These are phyloP conservation scores for Channa maculata DNA, from an alignment of 2,113 vertebrate species.

Conservation along the genomic window DNA sequence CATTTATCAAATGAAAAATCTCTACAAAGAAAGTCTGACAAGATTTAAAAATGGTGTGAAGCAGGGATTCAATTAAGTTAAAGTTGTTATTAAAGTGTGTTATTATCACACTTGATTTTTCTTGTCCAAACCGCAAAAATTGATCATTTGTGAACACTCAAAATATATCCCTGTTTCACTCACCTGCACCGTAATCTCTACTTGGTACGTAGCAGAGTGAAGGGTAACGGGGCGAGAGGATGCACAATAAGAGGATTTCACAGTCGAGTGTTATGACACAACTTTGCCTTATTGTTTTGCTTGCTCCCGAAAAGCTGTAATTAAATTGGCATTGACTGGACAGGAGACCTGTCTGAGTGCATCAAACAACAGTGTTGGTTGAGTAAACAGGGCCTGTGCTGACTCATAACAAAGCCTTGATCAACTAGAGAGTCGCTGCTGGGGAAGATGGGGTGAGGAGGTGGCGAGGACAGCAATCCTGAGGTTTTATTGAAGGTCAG, in stretches of 20 bases:
- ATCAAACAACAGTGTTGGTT: constrained; percentile 12
- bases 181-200: constrained; percentile 34
- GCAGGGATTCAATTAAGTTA: background rate
- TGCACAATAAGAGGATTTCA: constrained; percentile 71
- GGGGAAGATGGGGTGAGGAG: background rate
- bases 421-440: background rate
- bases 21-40: constrained; percentile 10
- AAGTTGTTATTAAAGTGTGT: constrained; percentile 5
- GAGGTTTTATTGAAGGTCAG: constrained; percentile 31
- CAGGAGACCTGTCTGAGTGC: constrained; percentile 26
- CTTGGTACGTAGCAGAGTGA: constrained; percentile 17
- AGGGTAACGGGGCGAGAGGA: constrained; percentile 10
- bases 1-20: constrained; percentile 4
- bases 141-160: constrained; percentile 21
- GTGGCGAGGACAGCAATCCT: background rate
- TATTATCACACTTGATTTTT: constrained; percentile 34
- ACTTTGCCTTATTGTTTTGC: constrained; percentile 46
- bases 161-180: background rate
- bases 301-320: constrained; percentile 51
- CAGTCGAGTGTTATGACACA: constrained; percentile 50
- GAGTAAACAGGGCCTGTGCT: constrained; percentile 6
- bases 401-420: constrained; percentile 21
- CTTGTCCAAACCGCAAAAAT: constrained; percentile 12
- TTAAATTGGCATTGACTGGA: constrained; percentile 49
- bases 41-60: background rate